Conservation (phyloP, 1,140 invertebrate genomes). For the Nasonia vitripennis region DNA sequence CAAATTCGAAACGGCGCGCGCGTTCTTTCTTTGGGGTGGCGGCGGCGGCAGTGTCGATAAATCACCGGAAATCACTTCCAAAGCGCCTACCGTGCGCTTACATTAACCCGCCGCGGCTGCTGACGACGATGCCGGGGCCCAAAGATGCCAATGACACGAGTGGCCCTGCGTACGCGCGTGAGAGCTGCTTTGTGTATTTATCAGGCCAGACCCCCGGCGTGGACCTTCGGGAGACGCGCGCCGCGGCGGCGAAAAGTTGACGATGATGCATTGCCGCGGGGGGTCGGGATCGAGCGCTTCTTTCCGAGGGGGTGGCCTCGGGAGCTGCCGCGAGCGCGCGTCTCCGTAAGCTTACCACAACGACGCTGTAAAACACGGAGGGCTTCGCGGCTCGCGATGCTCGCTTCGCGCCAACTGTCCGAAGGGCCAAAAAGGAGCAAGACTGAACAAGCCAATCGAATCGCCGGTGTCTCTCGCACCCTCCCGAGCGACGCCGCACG, state of each 20-base stretch:
- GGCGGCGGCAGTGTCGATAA: constrained; percentile 59
- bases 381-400: too few relatives aligned
- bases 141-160: constrained; percentile 51
- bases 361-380: too few relatives aligned
- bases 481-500: constrained; percentile 57
- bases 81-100: constrained; percentile 61
- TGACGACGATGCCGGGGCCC: constrained; percentile 61
- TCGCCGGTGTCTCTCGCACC: neutral
- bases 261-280: constrained; percentile 21
- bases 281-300: neutral
- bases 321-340: too few relatives aligned
- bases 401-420: neutral
- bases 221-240: neutral
- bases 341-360: too few relatives aligned
- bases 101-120: constrained; percentile 57
- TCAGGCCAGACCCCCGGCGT: neutral
- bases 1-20: constrained; percentile 39
- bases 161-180: too few relatives aligned
- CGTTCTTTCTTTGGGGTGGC: constrained; percentile 57
- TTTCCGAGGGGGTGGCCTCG: neutral
- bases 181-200: neutral
- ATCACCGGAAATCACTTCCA: constrained; percentile 64
- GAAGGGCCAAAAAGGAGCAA: constrained; percentile 11
- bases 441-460: constrained; percentile 52
- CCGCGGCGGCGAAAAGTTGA: neutral